Evolutionary conservation across 1,140 invertebrate genomes (phyloP).

Genomic region (Catajapyx aquilonaris): DNA sequence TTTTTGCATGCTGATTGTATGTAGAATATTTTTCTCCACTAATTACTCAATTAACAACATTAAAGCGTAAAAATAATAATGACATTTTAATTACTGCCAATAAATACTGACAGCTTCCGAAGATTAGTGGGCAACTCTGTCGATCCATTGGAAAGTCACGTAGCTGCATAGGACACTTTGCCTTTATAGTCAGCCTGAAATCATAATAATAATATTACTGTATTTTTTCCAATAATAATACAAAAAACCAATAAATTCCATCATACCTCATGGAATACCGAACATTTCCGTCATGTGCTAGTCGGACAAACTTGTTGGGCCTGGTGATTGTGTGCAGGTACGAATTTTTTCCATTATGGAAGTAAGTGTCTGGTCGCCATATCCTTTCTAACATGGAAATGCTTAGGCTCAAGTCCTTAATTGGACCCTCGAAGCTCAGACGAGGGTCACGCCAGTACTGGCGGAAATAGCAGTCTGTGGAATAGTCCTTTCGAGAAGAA

Average conservation of each 20-base stretch:
- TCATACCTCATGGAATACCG: constrained; percentile 80
- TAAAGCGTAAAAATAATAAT: too few species aligned
- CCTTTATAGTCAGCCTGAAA: constrained; percentile 83
- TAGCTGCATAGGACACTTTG: constrained; percentile 91
- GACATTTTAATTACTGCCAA: too few species aligned
- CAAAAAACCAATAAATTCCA: constrained; percentile 3
- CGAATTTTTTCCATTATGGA: constrained; percentile 78
- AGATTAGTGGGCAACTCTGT: constrained; percentile 72
- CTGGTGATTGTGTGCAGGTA: constrained; percentile 87
- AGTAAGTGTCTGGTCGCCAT: constrained; percentile 90
- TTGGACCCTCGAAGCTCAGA: constrained; percentile 54
- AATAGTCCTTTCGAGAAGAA: constrained; percentile 50
- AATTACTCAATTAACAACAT: too few species aligned
- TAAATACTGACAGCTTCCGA: constrained; percentile 88
- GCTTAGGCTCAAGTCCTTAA: constrained; percentile 47
- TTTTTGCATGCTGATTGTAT: too few species aligned
- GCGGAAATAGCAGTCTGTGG: constrained; percentile 92
- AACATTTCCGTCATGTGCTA: constrained; percentile 73
- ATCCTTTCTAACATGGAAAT: constrained; percentile 83
- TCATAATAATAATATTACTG: too few species aligned
- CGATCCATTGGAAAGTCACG: constrained; percentile 93
- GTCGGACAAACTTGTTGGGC: constrained; percentile 78
- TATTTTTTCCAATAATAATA: constrained; percentile 2
- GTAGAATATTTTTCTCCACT: too few species aligned
- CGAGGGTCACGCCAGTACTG: constrained; percentile 70